phyloP scores from a whole-genome alignment of 2,888 invertebrate genomes.

The Pseudolycoriella hygida region DNA sequence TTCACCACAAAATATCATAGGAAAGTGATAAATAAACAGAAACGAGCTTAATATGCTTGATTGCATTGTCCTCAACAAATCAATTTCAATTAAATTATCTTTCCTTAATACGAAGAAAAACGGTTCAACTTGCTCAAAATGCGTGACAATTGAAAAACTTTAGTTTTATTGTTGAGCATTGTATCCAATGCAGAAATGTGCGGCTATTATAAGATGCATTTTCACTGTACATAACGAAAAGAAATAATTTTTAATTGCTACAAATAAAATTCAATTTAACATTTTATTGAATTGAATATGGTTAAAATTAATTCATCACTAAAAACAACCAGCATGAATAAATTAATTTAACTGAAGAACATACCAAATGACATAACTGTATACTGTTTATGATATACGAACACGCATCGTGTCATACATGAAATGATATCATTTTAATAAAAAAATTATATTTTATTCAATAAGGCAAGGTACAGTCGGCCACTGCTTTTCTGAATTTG shows the following conservation, averaged over 20 bases:
- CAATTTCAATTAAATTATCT: constrained; percentile 2
- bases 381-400: no score
- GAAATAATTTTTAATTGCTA: neutral
- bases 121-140: no score
- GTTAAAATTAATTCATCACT: neutral
- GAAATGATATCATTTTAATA: no score
- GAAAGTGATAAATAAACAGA: neutral
- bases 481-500: no score
- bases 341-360: constrained; percentile 1
- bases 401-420: no score
- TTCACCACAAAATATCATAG: no score
- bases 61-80: constrained; percentile 2
- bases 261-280: constrained; percentile 3
- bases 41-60: neutral
- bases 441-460: no score
- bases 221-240: neutral
- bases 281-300: neutral
- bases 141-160: no score
- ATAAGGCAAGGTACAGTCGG: no score
- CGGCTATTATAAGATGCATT: neutral
- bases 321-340: constrained; percentile 2
- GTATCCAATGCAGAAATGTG: no score
- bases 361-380: neutral
- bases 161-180: no score
- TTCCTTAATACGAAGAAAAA: neutral